Percentiles rank a stretch among this genome's conserved stretches.
Conservation (phyloP, 2,113 vertebrate species). For the Pituophis catenifer region DNA sequence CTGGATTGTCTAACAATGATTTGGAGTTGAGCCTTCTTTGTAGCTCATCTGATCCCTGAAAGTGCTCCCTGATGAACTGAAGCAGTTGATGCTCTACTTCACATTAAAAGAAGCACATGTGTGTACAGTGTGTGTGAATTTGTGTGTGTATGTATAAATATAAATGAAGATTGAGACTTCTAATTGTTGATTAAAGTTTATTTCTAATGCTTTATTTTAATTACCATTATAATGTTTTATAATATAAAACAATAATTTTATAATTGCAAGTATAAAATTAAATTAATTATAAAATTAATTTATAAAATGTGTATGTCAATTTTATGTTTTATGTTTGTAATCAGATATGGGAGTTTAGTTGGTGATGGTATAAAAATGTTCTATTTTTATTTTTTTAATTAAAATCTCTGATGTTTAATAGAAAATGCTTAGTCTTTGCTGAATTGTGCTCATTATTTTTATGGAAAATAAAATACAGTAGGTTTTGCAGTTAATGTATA, state of each 20-base stretch:
- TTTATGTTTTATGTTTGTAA: not conserved
- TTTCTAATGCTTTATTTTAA: not conserved
- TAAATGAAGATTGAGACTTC: not conserved
- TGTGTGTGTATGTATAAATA: not conserved
- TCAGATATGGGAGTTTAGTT: not conserved
- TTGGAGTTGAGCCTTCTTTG: not conserved
- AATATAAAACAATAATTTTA: not conserved
- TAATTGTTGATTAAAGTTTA: not conserved
- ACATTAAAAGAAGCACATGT: not conserved
- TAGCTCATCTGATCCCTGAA: not conserved
- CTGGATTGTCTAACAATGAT: not conserved
- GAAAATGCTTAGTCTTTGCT: not conserved
- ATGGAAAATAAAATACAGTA: not conserved
- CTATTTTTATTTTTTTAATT: not conserved
- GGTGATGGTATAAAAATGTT: not conserved
- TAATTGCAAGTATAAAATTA: not conserved
- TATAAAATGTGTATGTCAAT: not conserved
- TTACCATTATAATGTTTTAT: not conserved
- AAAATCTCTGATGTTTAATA: not conserved
- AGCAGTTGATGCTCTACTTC: not conserved
- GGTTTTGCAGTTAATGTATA: not conserved
- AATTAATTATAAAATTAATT: not conserved
- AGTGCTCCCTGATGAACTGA: not conserved
- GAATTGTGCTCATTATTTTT: not conserved
- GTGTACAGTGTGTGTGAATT: not conserved